phyloP scores from a whole-genome alignment of 2,113 vertebrate genomes.

The Oceanodroma tethys region DNA sequence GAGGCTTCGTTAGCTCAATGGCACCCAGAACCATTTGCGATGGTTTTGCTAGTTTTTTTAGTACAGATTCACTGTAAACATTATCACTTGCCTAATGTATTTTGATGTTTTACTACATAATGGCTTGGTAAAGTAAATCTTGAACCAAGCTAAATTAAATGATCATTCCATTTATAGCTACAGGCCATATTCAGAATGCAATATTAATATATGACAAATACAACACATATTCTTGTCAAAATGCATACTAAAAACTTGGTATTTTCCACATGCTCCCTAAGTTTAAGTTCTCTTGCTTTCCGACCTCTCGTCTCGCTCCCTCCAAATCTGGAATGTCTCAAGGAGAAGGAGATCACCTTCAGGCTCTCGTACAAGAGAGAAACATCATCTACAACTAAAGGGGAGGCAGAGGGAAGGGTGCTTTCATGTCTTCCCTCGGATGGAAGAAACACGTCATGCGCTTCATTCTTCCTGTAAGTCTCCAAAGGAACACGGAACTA shows the following conservation, averaged over 20 bases:
- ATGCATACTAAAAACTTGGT: background rate
- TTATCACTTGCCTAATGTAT: background rate
- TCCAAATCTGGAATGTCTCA: background rate
- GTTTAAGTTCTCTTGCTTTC: background rate
- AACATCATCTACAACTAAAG: background rate
- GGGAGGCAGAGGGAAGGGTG: background rate
- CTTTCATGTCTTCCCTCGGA: background rate
- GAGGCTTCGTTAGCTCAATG: background rate
- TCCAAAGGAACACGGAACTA: background rate
- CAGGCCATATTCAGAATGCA: background rate
- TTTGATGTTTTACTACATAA: background rate
- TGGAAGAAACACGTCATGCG: background rate
- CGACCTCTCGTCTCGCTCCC: accelerated
- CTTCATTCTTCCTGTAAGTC: background rate
- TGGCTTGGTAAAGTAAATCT: background rate
- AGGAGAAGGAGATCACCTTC: background rate
- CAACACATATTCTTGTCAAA: background rate
- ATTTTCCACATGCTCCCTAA: background rate
- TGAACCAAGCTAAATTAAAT: background rate
- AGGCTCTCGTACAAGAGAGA: background rate
- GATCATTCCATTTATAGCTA: background rate
- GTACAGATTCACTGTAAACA: background rate
- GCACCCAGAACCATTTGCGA: background rate
- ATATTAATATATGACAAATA: background rate
- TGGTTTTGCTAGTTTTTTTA: background rate